A percentile compares a stretch with the other conserved stretches of the same genome.
Conservation (phyloP, 2,888 invertebrate genomes). For the Eupsilia transversa region DNA sequence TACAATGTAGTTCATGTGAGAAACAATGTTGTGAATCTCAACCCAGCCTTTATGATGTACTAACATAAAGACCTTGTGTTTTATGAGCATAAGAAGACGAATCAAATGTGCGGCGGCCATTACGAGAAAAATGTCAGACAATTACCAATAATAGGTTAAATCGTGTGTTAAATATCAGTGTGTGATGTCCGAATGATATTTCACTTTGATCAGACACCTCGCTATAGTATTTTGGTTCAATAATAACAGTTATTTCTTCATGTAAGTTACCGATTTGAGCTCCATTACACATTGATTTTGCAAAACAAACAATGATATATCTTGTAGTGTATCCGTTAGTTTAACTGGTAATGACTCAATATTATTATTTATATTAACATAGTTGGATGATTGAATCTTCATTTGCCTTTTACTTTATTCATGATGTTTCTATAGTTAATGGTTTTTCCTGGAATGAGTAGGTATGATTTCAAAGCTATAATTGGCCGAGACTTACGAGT, state of each 20-base stretch:
- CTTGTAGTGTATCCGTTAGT: slow-evolving; percentile 18
- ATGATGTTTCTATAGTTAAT: neutral
- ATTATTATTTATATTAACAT: neutral
- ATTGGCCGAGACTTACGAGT: too few relatives aligned
- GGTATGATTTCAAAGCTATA: neutral
- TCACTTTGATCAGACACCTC: slow-evolving; percentile 44
- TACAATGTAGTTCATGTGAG: slow-evolving; percentile 47
- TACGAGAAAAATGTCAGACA: slow-evolving; percentile 69
- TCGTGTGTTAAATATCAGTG: slow-evolving; percentile 59
- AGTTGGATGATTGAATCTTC: neutral
- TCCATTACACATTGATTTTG: slow-evolving; percentile 49
- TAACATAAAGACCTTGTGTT: slow-evolving; percentile 58
- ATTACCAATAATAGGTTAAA: slow-evolving; percentile 61
- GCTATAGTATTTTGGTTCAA: slow-evolving; percentile 49
- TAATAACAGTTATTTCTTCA: slow-evolving; percentile 55
- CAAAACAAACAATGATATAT: slow-evolving; percentile 44
- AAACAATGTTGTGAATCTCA: slow-evolving; percentile 46
- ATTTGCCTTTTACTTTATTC: slow-evolving; percentile 4
- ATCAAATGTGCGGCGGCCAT: slow-evolving; percentile 54
- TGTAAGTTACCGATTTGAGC: slow-evolving; percentile 13
- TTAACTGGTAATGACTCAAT: slow-evolving; percentile 30
- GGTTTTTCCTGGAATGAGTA: neutral
- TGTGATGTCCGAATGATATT: slow-evolving; percentile 45
- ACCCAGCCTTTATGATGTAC: slow-evolving; percentile 56
- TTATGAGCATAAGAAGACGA: slow-evolving; percentile 58